Conservation (phyloP, 2,797 vertebrate species). For the Acomys russatus region DNA sequence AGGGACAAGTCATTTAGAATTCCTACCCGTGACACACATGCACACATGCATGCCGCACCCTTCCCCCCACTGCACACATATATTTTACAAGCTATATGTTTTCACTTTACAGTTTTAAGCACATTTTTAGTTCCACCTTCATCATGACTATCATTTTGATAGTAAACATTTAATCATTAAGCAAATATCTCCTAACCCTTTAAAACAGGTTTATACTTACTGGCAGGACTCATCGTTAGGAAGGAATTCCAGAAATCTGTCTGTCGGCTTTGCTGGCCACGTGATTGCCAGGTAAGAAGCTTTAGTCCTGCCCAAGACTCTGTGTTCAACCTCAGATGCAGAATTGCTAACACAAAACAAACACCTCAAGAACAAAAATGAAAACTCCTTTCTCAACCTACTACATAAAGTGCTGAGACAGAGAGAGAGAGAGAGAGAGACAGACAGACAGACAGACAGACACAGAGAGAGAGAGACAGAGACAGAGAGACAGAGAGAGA, state of each 20-base stretch:
- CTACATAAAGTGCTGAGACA: background rate
- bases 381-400: background rate
- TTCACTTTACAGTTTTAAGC: conserved; percentile 45
- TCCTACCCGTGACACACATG: background rate
- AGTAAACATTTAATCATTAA: background rate
- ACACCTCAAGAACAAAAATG: background rate
- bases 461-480: background rate
- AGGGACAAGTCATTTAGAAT: background rate
- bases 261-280: background rate
- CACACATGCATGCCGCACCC: too few relatives aligned
- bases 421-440: background rate
- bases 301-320: background rate
- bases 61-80: too few relatives aligned
- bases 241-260: background rate
- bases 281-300: background rate
- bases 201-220: conserved; percentile 55
- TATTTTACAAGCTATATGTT: background rate
- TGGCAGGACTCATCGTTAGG: background rate
- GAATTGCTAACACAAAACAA: background rate
- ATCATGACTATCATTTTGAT: conserved; percentile 52
- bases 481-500: background rate
- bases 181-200: conserved; percentile 25
- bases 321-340: background rate
- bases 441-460: background rate
- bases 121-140: conserved; percentile 55